phyloP scores from a whole-genome alignment of 2,888 invertebrate species.

The Stenodema calcarata region DNA sequence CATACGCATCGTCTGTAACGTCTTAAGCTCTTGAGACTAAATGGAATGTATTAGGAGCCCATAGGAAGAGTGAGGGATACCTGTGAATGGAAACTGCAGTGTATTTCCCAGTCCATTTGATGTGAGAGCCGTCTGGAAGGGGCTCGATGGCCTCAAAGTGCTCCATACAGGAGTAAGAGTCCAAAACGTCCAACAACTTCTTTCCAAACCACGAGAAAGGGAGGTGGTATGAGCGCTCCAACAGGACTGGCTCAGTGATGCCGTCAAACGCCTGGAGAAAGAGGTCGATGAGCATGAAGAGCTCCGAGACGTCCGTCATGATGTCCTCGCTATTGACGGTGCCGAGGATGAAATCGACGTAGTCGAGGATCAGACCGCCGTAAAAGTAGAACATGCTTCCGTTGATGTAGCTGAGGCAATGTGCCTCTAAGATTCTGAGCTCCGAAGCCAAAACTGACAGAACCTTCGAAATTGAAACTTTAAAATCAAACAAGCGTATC shows the following conservation, averaged over 20 bases:
- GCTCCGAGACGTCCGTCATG: slow-evolving; percentile 13
- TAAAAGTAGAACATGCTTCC: slow-evolving; percentile 50
- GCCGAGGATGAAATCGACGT: slow-evolving; percentile 27
- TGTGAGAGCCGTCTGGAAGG: background rate
- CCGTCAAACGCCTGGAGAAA: slow-evolving; percentile 48
- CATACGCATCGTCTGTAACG: no score
- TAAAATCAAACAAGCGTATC: background rate
- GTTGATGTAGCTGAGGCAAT: slow-evolving; percentile 42
- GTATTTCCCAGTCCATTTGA: slow-evolving; percentile 39
- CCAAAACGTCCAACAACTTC: slow-evolving; percentile 48
- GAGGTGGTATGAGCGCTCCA: slow-evolving; percentile 41
- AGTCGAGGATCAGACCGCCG: slow-evolving; percentile 49
- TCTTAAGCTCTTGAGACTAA: no score
- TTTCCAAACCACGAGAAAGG: slow-evolving; percentile 53
- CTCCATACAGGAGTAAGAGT: slow-evolving; percentile 29
- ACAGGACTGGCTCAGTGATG: slow-evolving; percentile 37
- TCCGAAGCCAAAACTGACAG: slow-evolving; percentile 32
- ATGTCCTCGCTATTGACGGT: background rate
- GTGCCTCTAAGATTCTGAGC: slow-evolving; percentile 39
- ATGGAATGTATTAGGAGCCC: no score
- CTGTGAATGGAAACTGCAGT: slow-evolving; percentile 7
- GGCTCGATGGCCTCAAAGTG: slow-evolving; percentile 32
- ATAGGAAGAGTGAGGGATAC: no score
- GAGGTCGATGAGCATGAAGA: slow-evolving; percentile 35
- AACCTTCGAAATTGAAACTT: background rate